Conservation (phyloP, 2,113 vertebrate species). For the Notechis scutatus region DNA sequence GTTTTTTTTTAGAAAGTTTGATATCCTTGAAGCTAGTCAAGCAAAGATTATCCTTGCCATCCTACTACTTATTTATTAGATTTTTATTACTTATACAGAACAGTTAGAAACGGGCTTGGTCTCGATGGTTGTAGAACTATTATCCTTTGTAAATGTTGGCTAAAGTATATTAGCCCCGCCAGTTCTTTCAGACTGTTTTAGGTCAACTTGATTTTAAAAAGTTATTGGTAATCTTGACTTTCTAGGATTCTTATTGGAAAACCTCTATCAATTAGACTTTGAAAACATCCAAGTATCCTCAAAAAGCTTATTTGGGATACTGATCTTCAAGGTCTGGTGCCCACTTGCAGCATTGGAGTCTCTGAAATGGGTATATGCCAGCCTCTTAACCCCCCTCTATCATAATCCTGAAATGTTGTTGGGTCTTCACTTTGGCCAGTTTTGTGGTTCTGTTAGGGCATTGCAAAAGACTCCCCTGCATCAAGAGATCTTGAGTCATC, state of each 20-base stretch:
- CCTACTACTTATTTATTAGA: neutral
- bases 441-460: neutral
- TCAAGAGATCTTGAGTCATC: neutral
- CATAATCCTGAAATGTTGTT: neutral
- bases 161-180: neutral
- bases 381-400: neutral
- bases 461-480: neutral
- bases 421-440: neutral
- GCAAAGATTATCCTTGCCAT: neutral
- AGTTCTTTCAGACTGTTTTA: neutral
- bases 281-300: neutral
- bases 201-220: neutral
- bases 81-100: neutral
- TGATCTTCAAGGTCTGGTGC: neutral
- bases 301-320: neutral
- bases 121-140: neutral
- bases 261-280: neutral
- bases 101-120: neutral
- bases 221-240: neutral
- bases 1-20: neutral
- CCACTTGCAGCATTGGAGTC: neutral
- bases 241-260: neutral
- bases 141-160: neutral
- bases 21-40: neutral
- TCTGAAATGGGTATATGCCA: neutral